Conservation (phyloP, 2,113 vertebrate genomes). For the Sula dactylatra region DNA sequence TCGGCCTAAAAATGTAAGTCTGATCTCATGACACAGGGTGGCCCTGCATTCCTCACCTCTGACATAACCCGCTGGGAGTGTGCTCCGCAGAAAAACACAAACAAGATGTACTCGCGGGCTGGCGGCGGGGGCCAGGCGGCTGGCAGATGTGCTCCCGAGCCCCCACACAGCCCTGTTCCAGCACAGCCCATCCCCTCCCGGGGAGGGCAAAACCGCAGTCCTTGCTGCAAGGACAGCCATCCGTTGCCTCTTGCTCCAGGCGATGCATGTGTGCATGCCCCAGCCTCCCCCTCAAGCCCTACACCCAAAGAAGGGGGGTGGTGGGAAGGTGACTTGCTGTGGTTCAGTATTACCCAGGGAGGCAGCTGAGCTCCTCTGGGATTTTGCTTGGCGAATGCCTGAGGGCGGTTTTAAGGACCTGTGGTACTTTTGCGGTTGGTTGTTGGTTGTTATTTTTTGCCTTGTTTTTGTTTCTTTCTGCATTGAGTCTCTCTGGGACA, state of each 20-base stretch:
- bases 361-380: neutral
- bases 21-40: constrained; percentile 71
- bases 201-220: neutral
- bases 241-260: neutral
- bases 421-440: neutral
- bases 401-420: neutral
- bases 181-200: neutral
- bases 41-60: constrained; percentile 71
- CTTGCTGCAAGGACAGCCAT: neutral
- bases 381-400: neutral
- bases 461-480: neutral
- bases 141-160: constrained; percentile 34
- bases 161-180: neutral
- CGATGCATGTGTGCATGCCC: accelerated
- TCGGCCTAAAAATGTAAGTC: constrained; percentile 56
- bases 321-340: neutral
- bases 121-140: neutral
- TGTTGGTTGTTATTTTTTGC: neutral
- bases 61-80: constrained; percentile 69
- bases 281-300: neutral
- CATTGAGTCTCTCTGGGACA: neutral
- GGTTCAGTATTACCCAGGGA: neutral
- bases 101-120: constrained; percentile 64
- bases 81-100: constrained; percentile 64
- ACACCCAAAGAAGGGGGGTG: accelerated